These are phyloP conservation scores for Eulemur mongoz DNA, from an alignment of 2,797 vertebrate genomes.

Conservation along the genomic window DNA sequence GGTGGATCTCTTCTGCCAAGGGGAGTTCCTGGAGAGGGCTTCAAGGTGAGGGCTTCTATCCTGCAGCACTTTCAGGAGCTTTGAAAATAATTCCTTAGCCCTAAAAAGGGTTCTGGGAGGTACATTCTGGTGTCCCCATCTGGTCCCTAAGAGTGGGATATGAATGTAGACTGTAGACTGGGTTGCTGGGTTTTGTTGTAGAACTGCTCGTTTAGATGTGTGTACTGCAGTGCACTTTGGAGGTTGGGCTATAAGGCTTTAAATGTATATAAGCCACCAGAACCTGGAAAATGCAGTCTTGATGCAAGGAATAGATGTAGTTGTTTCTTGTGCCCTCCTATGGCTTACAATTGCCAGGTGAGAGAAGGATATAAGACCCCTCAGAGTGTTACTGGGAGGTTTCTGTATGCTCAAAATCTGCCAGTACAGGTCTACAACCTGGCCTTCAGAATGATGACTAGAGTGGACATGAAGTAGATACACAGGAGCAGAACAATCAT, in stretches of 20 bases:
- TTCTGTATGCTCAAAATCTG: neutral
- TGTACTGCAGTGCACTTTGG: neutral
- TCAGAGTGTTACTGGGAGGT: neutral
- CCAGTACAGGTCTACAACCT: neutral
- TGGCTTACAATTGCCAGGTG: neutral
- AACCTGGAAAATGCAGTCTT: neutral
- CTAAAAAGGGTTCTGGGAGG: neutral
- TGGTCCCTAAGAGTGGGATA: neutral
- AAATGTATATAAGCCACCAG: neutral
- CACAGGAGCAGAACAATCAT: neutral
- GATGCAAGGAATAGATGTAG: neutral
- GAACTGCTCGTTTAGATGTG: neutral
- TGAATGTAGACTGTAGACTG: neutral
- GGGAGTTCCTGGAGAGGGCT: neutral
- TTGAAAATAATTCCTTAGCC: neutral
- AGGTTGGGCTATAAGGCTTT: neutral
- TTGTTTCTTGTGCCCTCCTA: neutral
- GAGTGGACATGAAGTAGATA: neutral
- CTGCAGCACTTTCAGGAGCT: neutral
- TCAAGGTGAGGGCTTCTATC: neutral
- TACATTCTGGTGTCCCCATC: rapidly evolving
- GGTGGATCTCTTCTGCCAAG: neutral
- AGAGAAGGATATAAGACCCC: neutral
- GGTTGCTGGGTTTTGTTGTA: neutral
- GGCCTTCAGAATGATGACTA: neutral